phyloP scores from a whole-genome alignment of 2,888 invertebrate genomes.

The Acronicta leporina region DNA sequence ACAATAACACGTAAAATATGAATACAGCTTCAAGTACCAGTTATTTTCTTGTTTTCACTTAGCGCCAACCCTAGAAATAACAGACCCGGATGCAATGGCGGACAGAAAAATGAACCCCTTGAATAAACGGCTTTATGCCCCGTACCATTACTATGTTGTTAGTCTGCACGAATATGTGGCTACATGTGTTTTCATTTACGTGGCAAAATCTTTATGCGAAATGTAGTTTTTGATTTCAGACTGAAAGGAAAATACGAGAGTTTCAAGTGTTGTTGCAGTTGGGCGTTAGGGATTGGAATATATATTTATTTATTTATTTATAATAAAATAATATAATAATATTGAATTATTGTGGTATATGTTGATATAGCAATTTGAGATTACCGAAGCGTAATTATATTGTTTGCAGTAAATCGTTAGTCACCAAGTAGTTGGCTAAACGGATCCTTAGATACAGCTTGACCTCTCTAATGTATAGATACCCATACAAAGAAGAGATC shows the following conservation, averaged over 20 bases:
- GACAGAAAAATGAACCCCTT: constrained; percentile 53
- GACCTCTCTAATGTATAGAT: no score
- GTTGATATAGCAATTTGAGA: no score
- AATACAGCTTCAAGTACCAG: not conserved
- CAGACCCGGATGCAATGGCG: constrained; percentile 50
- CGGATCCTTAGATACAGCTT: no score
- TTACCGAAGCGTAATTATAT: no score
- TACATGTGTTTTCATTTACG: constrained; percentile 21
- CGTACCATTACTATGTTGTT: constrained; percentile 35
- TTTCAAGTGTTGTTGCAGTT: not conserved
- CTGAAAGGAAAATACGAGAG: constrained; percentile 2
- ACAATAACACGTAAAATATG: constrained; percentile 13
- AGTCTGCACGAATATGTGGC: constrained; percentile 15
- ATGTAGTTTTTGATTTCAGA: constrained; percentile 15
- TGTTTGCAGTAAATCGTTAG: no score
- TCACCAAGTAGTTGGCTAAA: no score
- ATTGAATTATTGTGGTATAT: no score
- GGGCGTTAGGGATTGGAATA: not conserved
- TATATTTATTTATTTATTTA: no score
- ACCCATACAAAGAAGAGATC: no score
- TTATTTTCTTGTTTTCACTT: constrained; percentile 9
- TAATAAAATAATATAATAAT: no score
- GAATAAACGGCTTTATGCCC: constrained; percentile 42
- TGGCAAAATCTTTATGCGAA: constrained; percentile 6
- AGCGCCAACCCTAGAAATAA: constrained; percentile 48